These are phyloP conservation scores for Antrozous pallidus DNA, from an alignment of 2,797 vertebrate genomes.

Conservation along the genomic window DNA sequence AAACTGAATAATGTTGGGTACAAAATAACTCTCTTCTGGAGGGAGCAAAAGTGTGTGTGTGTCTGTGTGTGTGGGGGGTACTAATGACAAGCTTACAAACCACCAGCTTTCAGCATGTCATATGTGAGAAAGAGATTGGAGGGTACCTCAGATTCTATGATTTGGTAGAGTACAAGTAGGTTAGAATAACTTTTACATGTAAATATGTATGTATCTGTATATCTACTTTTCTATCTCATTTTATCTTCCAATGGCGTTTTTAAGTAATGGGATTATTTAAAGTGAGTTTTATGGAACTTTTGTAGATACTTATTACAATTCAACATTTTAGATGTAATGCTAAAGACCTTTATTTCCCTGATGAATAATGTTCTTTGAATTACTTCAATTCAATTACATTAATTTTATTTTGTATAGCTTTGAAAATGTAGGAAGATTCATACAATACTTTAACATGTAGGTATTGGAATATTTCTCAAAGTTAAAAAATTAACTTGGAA, in stretches of 20 bases:
- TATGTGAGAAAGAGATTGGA: not conserved
- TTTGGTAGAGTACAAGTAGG: not conserved
- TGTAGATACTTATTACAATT: not conserved
- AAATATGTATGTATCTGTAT: not conserved
- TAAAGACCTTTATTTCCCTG: not conserved
- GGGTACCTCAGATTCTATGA: not conserved
- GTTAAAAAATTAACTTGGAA: conserved; percentile 3
- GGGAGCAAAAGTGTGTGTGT: not conserved
- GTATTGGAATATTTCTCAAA: not conserved
- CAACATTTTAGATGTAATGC: not conserved
- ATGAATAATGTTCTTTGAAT: conserved; percentile 3
- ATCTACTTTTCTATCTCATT: not conserved
- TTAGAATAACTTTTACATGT: not conserved
- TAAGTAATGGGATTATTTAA: not conserved
- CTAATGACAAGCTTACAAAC: not conserved
- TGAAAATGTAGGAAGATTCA: not conserved
- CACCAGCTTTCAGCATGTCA: not conserved
- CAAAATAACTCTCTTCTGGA: not conserved
- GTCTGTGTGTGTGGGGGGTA: not conserved
- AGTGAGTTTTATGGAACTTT: not conserved
- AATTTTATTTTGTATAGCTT: conserved; percentile 33
- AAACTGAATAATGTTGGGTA: not conserved
- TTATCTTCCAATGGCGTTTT: not conserved
- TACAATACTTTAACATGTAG: not conserved
- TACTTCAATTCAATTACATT: not conserved